Conservation (phyloP, 1,140 invertebrate species). For the Leguminivora glycinivorella region DNA sequence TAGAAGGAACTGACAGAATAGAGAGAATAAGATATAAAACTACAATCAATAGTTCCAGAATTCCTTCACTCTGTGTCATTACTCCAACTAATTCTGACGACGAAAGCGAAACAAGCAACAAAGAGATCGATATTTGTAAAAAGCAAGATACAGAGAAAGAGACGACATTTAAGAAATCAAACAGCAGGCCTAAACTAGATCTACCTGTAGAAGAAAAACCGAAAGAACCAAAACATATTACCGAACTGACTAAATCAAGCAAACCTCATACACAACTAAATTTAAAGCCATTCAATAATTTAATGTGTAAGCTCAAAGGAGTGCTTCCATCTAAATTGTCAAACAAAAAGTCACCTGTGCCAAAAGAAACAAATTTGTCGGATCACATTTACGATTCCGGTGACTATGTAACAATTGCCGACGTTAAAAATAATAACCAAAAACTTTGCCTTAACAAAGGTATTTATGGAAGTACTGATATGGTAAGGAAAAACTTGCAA, state of each 20-base stretch:
- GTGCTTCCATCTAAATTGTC: constrained; percentile 79
- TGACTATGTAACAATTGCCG: constrained; percentile 91
- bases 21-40: constrained; percentile 92
- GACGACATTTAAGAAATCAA: constrained; percentile 40
- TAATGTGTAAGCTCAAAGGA: constrained; percentile 83
- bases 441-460: constrained; percentile 77
- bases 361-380: constrained; percentile 70
- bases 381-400: constrained; percentile 81
- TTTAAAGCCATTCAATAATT: constrained; percentile 80
- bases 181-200: constrained; percentile 72
- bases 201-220: constrained; percentile 62
- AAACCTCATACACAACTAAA: constrained; percentile 54
- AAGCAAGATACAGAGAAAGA: constrained; percentile 46
- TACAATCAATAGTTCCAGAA: constrained; percentile 90
- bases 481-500: constrained; percentile 80
- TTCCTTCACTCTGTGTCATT: constrained; percentile 95
- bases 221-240: constrained; percentile 50
- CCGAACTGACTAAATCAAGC: constrained; percentile 59
- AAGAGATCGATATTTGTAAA: constrained; percentile 47
- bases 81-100: constrained; percentile 93
- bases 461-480: constrained; percentile 80
- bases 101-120: constrained; percentile 81
- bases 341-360: constrained; percentile 74
- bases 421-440: constrained; percentile 87
- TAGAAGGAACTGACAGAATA: constrained; percentile 90